Percentiles rank a stretch among this genome's conserved stretches.
These are phyloP conservation scores for Sorex fumeus DNA, from an alignment of 2,113 vertebrate genomes.

Conservation along the genomic window DNA sequence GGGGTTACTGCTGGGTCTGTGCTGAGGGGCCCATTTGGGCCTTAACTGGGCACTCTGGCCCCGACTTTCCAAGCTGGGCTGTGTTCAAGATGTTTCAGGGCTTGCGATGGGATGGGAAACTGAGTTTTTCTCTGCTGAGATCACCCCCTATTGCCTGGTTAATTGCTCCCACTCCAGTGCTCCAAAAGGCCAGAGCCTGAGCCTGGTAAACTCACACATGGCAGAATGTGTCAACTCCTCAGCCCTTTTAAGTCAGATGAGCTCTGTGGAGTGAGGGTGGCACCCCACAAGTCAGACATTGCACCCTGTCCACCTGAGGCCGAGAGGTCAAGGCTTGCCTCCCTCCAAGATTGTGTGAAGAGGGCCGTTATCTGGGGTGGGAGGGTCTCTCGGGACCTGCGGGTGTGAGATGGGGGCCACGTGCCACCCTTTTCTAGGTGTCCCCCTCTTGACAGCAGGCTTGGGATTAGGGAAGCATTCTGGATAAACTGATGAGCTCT, in stretches of 20 bases:
- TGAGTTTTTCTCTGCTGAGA: background rate
- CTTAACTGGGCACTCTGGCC: too few relatives aligned
- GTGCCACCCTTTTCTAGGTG: background rate
- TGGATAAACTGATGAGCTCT: background rate
- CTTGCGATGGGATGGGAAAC: background rate
- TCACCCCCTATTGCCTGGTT: background rate
- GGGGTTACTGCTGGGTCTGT: too few relatives aligned
- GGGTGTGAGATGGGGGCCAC: accelerated
- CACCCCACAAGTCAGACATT: background rate
- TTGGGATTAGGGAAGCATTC: background rate
- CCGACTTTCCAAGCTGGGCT: background rate
- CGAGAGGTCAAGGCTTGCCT: background rate
- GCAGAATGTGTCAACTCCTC: background rate
- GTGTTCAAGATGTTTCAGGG: background rate
- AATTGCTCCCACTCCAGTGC: background rate
- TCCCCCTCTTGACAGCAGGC: background rate
- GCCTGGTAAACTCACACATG: background rate
- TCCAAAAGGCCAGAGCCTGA: background rate
- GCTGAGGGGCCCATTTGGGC: too few relatives aligned
- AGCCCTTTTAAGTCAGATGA: background rate
- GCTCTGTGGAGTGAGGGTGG: background rate
- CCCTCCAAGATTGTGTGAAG: background rate
- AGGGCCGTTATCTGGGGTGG: background rate
- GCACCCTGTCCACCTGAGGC: background rate
- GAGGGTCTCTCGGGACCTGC: background rate